A percentile compares a stretch with the other conserved stretches of the same genome.
Conservation (phyloP, 2,113 vertebrate species). For the Tautogolabrus adspersus region DNA sequence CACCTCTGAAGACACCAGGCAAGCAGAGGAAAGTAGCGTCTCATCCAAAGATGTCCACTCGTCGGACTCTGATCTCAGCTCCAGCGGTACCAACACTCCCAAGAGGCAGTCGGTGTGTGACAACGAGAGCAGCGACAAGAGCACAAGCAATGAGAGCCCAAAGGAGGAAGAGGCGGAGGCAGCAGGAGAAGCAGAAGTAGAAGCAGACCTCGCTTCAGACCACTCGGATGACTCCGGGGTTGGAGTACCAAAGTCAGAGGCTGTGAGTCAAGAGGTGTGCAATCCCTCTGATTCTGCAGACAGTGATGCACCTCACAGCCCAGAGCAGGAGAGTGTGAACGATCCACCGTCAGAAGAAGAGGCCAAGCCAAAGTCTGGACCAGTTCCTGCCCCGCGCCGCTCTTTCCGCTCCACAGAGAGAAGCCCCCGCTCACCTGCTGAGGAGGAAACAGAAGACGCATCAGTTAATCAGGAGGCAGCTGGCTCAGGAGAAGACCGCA, state of each 20-base stretch:
- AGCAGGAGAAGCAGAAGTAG: neutral
- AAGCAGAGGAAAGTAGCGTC: conserved; percentile 19
- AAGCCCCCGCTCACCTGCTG: neutral
- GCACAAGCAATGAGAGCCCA: conserved; percentile 19
- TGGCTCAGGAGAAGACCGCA: conserved; percentile 27
- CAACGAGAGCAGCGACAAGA: conserved; percentile 36
- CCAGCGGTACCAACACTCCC: conserved; percentile 56
- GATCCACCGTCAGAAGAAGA: conserved; percentile 22
- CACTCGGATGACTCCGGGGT: conserved; percentile 57
- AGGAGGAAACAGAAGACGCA: conserved; percentile 22
- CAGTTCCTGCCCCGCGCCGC: conserved; percentile 69
- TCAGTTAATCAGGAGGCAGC: neutral
- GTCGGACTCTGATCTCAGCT: conserved; percentile 74
- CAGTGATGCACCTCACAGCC: conserved; percentile 5
- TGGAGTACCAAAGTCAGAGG: conserved; percentile 35
- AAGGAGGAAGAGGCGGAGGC: conserved; percentile 41
- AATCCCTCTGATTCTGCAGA: conserved; percentile 39
- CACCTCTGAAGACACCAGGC: neutral
- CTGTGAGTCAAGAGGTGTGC: conserved; percentile 33
- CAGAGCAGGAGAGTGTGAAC: conserved; percentile 17
- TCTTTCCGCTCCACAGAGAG: conserved; percentile 55
- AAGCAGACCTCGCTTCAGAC: conserved; percentile 23
- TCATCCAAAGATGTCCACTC: conserved; percentile 52
- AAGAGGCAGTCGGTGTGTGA: conserved; percentile 57
- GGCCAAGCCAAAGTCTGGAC: conserved; percentile 36